Evolutionary conservation across 2,113 vertebrate genomes (phyloP).

Genomic region (Halichoeres trimaculatus): DNA sequence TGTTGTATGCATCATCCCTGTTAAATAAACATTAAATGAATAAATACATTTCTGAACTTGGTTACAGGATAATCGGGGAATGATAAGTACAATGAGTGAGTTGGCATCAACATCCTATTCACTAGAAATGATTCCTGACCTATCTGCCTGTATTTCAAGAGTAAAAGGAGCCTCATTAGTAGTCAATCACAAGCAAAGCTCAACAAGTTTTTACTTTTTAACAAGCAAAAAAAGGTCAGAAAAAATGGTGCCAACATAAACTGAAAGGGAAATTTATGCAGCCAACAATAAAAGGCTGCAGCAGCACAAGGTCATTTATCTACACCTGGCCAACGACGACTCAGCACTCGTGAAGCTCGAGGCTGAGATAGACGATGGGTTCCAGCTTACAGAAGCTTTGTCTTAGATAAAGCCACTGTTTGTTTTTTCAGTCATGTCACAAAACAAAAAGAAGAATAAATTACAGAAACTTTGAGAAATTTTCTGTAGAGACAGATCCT

Average conservation of each 20-base stretch:
- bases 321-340: constrained; percentile 24
- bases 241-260: constrained; percentile 8
- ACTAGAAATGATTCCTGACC: too few relatives aligned
- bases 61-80: too few relatives aligned
- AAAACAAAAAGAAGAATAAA: background rate
- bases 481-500: background rate
- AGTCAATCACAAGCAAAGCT: background rate
- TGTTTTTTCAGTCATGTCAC: background rate
- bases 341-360: constrained; percentile 9
- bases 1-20: too few relatives aligned
- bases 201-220: too few relatives aligned
- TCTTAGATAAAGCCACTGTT: constrained; percentile 7
- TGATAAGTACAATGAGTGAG: too few relatives aligned
- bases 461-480: background rate
- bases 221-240: background rate
- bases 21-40: too few relatives aligned
- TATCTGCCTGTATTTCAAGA: background rate
- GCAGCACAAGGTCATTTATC: constrained; percentile 35
- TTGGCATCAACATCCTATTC: too few relatives aligned
- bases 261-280: constrained; percentile 7
- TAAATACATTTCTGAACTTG: too few relatives aligned
- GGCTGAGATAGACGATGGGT: constrained; percentile 8
- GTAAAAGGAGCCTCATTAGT: background rate
- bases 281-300: constrained; percentile 15
- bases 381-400: background rate